phyloP scores from a whole-genome alignment of 1,140 invertebrate genomes.

The Drosophila carrolli region DNA sequence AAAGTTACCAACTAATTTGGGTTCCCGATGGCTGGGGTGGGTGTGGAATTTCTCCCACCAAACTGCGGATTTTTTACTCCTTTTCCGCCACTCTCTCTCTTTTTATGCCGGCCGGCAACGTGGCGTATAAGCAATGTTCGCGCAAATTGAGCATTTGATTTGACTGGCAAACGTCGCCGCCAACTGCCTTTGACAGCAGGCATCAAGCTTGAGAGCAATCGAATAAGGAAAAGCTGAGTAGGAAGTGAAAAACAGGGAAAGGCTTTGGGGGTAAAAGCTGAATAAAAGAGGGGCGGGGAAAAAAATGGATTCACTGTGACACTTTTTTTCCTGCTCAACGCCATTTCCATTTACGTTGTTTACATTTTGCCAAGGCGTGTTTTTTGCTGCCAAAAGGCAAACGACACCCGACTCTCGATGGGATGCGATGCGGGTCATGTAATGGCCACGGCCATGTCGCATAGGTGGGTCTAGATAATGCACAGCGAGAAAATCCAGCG shows the following conservation, averaged over 20 bases:
- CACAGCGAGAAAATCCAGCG: slow-evolving; percentile 52
- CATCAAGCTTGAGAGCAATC: slow-evolving; percentile 35
- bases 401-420: slow-evolving; percentile 70
- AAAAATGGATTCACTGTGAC: slow-evolving; percentile 71
- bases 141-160: slow-evolving; percentile 80
- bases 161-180: slow-evolving; percentile 61
- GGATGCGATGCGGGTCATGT: slow-evolving; percentile 73
- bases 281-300: slow-evolving; percentile 25
- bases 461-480: slow-evolving; percentile 40
- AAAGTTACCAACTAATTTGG: slow-evolving; percentile 40
- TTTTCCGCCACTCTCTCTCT: slow-evolving; percentile 8
- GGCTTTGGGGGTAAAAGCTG: slow-evolving; percentile 1
- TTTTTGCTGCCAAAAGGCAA: slow-evolving; percentile 72
- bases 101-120: slow-evolving; percentile 8
- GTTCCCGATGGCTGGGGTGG: slow-evolving; percentile 1
- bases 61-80: slow-evolving; percentile 16
- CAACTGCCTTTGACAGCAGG: slow-evolving; percentile 66
- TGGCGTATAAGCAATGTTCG: slow-evolving; percentile 72
- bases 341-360: slow-evolving; percentile 80
- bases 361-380: slow-evolving; percentile 66
- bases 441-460: slow-evolving; percentile 65
- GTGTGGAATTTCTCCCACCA: not conserved
- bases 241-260: not conserved
- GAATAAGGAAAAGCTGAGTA: slow-evolving; percentile 30
- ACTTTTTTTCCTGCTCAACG: slow-evolving; percentile 52